Evolutionary conservation across 2,888 invertebrate species (phyloP).

Genomic region (Heliconius charithonia): DNA sequence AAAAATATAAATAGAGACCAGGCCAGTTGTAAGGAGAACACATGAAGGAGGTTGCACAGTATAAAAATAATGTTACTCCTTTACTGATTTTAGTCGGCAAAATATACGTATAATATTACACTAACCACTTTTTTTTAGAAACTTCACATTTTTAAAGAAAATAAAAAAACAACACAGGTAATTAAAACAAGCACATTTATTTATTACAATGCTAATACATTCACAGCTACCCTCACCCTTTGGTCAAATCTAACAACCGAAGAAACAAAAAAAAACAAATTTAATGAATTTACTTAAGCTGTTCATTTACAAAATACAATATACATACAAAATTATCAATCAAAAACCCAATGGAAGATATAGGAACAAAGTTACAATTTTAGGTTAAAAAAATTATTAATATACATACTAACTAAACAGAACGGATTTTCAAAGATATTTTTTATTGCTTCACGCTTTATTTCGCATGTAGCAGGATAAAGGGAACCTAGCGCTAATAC

Average conservation of each 20-base stretch:
- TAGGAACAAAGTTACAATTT: slow-evolving; percentile 29
- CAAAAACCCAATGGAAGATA: slow-evolving; percentile 19
- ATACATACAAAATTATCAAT: slow-evolving; percentile 23
- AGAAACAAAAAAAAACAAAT: slow-evolving; percentile 31
- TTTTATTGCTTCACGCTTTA: background rate
- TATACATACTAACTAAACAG: slow-evolving; percentile 6
- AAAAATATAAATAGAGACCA: no score
- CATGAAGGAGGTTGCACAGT: no score
- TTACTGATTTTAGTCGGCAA: no score
- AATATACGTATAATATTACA: no score
- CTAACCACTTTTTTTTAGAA: no score
- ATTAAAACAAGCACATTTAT: slow-evolving; percentile 72
- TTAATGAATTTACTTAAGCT: slow-evolving; percentile 27
- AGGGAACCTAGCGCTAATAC: background rate
- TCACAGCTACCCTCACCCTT: slow-evolving; percentile 58
- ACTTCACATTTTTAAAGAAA: background rate
- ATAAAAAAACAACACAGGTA: slow-evolving; percentile 28
- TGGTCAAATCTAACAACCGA: slow-evolving; percentile 55
- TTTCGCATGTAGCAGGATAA: background rate
- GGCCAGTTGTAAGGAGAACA: no score
- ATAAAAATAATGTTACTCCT: no score
- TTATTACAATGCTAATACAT: slow-evolving; percentile 69
- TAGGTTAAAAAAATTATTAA: background rate
- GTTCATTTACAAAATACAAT: slow-evolving; percentile 19
- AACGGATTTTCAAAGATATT: slow-evolving; percentile 2